These are phyloP conservation scores for Andricus grossulariae DNA, from an alignment of 1,140 invertebrate species.

Conservation along the genomic window DNA sequence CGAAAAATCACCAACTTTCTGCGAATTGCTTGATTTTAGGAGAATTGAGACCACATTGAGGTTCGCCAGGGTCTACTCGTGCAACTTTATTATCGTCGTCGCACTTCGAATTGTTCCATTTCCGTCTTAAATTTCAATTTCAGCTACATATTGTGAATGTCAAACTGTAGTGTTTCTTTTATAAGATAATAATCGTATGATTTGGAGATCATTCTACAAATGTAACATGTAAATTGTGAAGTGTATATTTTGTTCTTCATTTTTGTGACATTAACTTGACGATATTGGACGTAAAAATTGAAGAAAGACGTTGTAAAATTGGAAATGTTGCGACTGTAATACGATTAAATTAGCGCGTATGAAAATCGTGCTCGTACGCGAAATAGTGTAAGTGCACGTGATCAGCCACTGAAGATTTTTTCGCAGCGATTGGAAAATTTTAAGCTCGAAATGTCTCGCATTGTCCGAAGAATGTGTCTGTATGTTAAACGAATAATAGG, in stretches of 20 bases:
- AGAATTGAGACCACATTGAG: neutral
- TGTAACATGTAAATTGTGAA: neutral
- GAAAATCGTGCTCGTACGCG: neutral
- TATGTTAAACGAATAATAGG: slow-evolving; percentile 48
- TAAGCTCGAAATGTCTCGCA: no score
- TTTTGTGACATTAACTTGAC: no score
- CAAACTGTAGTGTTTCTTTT: neutral
- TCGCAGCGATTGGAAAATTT: no score
- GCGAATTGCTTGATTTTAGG: neutral
- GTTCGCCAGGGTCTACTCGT: neutral
- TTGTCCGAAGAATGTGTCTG: slow-evolving; percentile 29
- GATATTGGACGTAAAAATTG: no score
- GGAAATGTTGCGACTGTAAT: neutral
- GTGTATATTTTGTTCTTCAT: no score
- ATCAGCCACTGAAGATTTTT: no score
- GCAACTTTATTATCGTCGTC: neutral
- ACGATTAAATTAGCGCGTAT: neutral
- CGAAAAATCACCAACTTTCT: neutral
- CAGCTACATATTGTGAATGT: neutral
- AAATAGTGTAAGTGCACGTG: slow-evolving; percentile 16
- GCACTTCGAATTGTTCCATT: neutral
- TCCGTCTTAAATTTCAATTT: neutral
- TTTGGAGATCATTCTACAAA: neutral
- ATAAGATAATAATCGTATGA: neutral
- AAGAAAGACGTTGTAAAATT: neutral